Percentiles rank a stretch among this genome's conserved stretches.
phyloP scores from a whole-genome alignment of 2,888 invertebrate species.

The Coelinius sp. region DNA sequence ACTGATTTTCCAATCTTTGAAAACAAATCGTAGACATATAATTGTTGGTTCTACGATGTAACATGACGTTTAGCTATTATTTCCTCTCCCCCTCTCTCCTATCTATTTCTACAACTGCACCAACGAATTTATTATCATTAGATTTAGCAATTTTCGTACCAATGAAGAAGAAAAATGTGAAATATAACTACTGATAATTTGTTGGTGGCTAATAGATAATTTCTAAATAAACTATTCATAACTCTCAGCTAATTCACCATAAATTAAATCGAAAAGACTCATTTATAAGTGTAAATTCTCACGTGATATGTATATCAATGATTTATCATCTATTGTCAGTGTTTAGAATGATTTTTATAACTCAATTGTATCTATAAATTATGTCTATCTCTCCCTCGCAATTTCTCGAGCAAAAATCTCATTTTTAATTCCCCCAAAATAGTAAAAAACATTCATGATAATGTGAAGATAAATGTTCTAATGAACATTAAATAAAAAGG shows the following conservation, averaged over 20 bases:
- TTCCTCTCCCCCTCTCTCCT: constrained; percentile 10
- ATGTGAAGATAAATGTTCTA: constrained; percentile 8
- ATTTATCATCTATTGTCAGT: background rate
- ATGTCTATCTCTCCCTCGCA: background rate
- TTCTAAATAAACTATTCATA: constrained; percentile 7
- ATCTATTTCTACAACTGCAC: constrained; percentile 20
- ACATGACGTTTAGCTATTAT: background rate
- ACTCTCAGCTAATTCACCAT: background rate
- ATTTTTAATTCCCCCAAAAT: background rate
- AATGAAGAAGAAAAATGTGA: background rate
- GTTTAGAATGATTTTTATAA: constrained; percentile 1
- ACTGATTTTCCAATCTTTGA: constrained; percentile 29
- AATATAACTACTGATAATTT: background rate
- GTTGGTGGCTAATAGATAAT: background rate
- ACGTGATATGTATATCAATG: background rate
- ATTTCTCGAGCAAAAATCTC: background rate
- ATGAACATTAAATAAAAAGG: constrained; percentile 28
- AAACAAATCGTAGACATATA: background rate
- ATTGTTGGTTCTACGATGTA: background rate
- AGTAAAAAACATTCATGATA: background rate
- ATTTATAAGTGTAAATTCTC: background rate
- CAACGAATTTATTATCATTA: constrained; percentile 38
- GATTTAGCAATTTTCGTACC: constrained; percentile 21
- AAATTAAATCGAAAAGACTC: background rate
- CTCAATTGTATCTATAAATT: background rate